phyloP scores from a whole-genome alignment of 2,888 invertebrate species.

The Creontiades dilutus region DNA sequence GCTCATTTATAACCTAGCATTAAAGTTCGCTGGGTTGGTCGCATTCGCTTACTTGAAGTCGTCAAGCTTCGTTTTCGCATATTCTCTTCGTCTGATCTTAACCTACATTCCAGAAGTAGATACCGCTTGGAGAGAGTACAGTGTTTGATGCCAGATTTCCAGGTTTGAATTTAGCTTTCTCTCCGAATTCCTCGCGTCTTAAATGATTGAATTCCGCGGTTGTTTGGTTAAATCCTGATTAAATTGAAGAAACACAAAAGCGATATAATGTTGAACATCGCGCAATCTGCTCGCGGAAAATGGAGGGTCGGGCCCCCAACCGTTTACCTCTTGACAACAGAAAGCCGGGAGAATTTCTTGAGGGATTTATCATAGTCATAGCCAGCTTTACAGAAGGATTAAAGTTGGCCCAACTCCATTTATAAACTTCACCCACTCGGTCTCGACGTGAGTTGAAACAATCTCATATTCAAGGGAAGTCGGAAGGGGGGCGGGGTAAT shows the following conservation, averaged over 20 bases:
- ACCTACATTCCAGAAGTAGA: too few species aligned
- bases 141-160: too few species aligned
- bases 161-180: too few species aligned
- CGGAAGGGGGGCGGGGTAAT: neutral
- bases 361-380: conserved; percentile 65
- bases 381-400: conserved; percentile 61
- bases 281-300: neutral
- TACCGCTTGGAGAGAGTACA: too few species aligned
- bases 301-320: neutral
- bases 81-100: too few species aligned
- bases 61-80: too few species aligned
- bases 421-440: conserved; percentile 51
- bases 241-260: neutral
- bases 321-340: conserved; percentile 27
- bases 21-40: too few species aligned
- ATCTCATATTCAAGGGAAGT: conserved; percentile 32
- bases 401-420: conserved; percentile 58
- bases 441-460: conserved; percentile 47
- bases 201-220: too few species aligned
- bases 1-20: too few species aligned
- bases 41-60: too few species aligned
- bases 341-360: conserved; percentile 33
- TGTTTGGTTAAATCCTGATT: neutral
- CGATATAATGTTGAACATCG: neutral
- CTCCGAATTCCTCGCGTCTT: too few species aligned